Evolutionary conservation across 2,113 vertebrate genomes (phyloP), one percentile per base, ranked within the genome.

Genomic region (Cricetomys ansorgei): DNA sequence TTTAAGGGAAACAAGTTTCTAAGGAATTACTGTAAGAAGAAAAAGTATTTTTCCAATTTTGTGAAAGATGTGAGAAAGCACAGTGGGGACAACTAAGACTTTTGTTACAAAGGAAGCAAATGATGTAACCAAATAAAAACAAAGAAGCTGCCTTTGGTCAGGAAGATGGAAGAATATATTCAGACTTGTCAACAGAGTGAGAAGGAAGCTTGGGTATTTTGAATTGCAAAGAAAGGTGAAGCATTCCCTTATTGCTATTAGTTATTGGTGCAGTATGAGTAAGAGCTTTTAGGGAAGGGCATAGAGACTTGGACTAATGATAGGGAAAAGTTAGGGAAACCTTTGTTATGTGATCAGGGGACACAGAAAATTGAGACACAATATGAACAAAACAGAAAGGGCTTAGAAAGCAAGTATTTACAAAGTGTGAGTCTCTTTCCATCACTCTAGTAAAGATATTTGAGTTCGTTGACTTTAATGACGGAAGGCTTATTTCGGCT

Each of bases 21-120:
- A 79, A 92, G 31, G 34, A 92, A 77, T 65, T 53, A 27, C 6
- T 1, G 16, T 13, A 4, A 64, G 4, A 3, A 40, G n/a, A n/a
- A 70, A 15, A 23, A 12, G 2, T 48, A 1, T 48, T 84, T 85
- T 48, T 21, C 1, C 21, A 37, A 40, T 79, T 31, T 67, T 5
- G 1, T 62, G 11, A 59, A 59, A 15, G 3, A 31, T 37, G 5
- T 23, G 27, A 45, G 81, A 69, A 0, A 5, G 8, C 0, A 7
- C 11, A 9, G 43, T 7, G 31, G 19, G 59, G 80, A 34, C 8
- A 79, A 72, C 0, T 0, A 4, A 86, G 25, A 7, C 2, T 31
- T 31, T 25, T 25, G 10, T 27, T 55, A 76, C 31, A 86, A 73
- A 3, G 1, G 4, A 92, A 67, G 12, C 4, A 37, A 92, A 77